Conservation (phyloP, 2,888 invertebrate species). For the Scrobipalpa costella region DNA sequence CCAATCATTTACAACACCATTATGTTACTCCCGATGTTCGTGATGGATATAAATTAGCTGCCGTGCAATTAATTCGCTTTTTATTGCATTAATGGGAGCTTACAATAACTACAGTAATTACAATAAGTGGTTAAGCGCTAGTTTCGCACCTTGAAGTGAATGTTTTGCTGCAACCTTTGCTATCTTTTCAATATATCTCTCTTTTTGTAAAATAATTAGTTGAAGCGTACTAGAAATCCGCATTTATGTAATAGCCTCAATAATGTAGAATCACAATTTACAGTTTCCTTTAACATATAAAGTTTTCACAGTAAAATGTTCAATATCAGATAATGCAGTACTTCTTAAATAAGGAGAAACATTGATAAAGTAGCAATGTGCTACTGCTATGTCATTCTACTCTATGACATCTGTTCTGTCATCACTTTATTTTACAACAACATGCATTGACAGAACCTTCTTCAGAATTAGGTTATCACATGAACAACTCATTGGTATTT, state of each 20-base stretch:
- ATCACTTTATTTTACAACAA: no score
- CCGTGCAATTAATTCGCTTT: conserved; percentile 37
- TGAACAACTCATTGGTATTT: not conserved
- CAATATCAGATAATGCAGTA: no score
- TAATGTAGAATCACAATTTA: no score
- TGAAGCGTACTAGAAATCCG: not conserved
- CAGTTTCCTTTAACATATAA: no score
- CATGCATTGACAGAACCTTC: no score
- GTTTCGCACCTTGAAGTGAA: conserved; percentile 13
- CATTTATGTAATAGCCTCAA: not conserved
- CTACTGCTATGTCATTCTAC: no score
- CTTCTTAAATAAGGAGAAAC: no score
- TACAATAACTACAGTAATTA: conserved; percentile 25
- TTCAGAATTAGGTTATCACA: no score
- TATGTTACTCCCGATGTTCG: conserved; percentile 44
- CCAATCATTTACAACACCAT: conserved; percentile 53
- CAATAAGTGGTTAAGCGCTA: conserved; percentile 24
- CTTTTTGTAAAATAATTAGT: not conserved
- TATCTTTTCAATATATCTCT: conserved; percentile 6
- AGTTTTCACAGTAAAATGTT: no score
- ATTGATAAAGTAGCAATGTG: no score
- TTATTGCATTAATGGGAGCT: conserved; percentile 30
- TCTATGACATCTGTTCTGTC: no score
- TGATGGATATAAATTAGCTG: conserved; percentile 49
- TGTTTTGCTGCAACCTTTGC: not conserved